phyloP scores from a whole-genome alignment of 1,140 invertebrate species.

The Procambarus virginalis region DNA sequence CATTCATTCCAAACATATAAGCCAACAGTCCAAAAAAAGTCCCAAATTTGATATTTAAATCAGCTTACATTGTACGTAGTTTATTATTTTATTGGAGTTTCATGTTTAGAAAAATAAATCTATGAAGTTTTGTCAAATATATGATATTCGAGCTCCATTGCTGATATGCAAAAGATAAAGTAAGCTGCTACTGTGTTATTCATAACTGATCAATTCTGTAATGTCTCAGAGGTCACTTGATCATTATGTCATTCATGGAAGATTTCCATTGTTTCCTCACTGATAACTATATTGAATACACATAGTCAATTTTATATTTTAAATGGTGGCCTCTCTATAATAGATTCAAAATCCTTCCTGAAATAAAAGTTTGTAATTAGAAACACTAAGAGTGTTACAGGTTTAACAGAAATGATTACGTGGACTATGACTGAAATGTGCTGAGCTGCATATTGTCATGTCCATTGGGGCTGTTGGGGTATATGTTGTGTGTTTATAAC shows the following conservation, averaged over 20 bases:
- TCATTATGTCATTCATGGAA: neutral
- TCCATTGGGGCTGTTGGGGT: neutral
- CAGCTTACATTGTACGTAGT: neutral
- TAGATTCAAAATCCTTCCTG: neutral
- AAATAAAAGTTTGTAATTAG: neutral
- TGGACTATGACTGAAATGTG: neutral
- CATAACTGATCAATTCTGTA: neutral
- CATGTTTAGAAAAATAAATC: neutral
- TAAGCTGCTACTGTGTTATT: neutral
- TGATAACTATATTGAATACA: too few species aligned
- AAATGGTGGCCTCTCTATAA: neutral
- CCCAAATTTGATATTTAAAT: neutral
- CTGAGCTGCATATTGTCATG: neutral
- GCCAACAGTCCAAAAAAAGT: neutral
- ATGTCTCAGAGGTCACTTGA: neutral
- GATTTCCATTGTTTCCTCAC: too few species aligned
- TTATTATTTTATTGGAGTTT: neutral
- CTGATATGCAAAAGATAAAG: neutral
- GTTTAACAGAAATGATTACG: neutral
- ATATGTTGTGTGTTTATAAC: neutral
- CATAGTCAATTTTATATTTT: neutral
- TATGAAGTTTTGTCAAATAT: neutral
- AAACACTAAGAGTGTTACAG: neutral
- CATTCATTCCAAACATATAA: slow-evolving; percentile 1
- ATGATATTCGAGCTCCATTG: neutral